These are phyloP conservation scores for Sebastes schlegelii DNA, from an alignment of 2,113 vertebrate genomes.

Conservation along the genomic window DNA sequence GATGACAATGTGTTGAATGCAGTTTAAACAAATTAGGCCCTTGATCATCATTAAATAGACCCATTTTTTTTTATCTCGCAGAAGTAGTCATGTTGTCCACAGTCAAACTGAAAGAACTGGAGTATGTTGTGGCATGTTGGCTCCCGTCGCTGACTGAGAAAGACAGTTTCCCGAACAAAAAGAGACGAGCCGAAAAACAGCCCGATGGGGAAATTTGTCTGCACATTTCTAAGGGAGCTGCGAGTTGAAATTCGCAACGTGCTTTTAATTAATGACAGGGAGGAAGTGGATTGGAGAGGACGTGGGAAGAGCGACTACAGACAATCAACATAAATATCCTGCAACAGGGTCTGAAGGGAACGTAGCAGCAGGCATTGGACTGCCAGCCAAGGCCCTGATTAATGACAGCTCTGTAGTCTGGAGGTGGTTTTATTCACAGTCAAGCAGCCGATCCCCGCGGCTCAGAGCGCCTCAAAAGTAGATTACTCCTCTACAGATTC, in stretches of 20 bases:
- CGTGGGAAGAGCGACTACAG: constrained; percentile 45
- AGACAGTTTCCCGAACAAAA: constrained; percentile 39
- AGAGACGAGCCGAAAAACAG: constrained; percentile 24
- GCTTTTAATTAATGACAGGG: constrained; percentile 76
- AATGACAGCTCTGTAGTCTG: constrained; percentile 70
- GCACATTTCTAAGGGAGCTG: constrained; percentile 42
- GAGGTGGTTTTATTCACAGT: constrained; percentile 72
- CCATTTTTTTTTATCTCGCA: constrained; percentile 23
- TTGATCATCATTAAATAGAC: constrained; percentile 42
- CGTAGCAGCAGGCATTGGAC: constrained; percentile 51
- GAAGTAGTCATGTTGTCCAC: constrained; percentile 35
- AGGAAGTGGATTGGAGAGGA: constrained; percentile 39
- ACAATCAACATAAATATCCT: constrained; percentile 77
- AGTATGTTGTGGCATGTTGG: constrained; percentile 36
- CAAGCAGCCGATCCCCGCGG: constrained; percentile 46
- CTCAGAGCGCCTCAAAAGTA: constrained; percentile 61
- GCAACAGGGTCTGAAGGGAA: constrained; percentile 61
- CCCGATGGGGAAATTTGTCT: constrained; percentile 55
- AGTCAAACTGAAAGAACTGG: constrained; percentile 26
- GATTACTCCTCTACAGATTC: constrained; percentile 70
- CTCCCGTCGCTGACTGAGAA: constrained; percentile 36
- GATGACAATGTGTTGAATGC: constrained; percentile 52
- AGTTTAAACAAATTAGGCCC: constrained; percentile 50
- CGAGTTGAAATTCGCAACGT: constrained; percentile 54
- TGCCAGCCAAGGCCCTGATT: constrained; percentile 75